Evolutionary conservation across 2,113 vertebrate genomes (phyloP), one percentile per base, ranked within the genome.

Genomic region (Cynocephalus volans): DNA sequence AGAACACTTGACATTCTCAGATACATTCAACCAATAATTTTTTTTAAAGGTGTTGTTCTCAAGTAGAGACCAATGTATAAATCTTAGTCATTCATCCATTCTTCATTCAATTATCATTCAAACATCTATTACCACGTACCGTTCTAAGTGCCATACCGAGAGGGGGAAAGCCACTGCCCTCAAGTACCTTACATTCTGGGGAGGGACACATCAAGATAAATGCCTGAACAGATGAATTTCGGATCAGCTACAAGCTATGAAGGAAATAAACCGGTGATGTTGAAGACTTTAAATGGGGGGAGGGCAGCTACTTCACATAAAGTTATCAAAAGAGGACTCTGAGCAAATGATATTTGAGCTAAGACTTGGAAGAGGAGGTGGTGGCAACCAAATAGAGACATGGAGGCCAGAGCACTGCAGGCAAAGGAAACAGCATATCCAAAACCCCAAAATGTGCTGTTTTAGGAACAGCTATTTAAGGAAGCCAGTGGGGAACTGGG

Each of bases 1-100:
- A 80, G 65, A 93, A 77, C 19, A 85, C 10, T 60, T 8, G 41
- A 69, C 80, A 48, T 95, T 67, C 79, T 62, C 52, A 90, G 67
- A 73, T 6, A 50, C 33, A 86, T 95, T 41, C 41, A 41, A 41
- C 41, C 41, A 41, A 3, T 41, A 41, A 41, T 41, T 41, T 41
- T 41, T 41, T 86, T 17, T 54, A 50, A 50, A 97, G 70, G 41
- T 18, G 56, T 41, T 50, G 21, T 75, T 72, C 6, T 15, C 26
- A 64, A 41, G 15, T 36, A 87, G 36, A 90, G 76, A 81, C 67
- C 92, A 54, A 82, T 31, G 21, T 28, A 69, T n/a, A 48, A 17
- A 17, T 65, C 17, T 93, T 60, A 62, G 17, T 87, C 28, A 80
- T 45, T 56, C 62, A 60, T 54, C 24, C 12, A 72, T 31, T 60